Percentiles rank a stretch among this genome's conserved stretches.
These are phyloP conservation scores for Autographa pulchrina DNA, from an alignment of 2,888 invertebrate species.

Conservation along the genomic window DNA sequence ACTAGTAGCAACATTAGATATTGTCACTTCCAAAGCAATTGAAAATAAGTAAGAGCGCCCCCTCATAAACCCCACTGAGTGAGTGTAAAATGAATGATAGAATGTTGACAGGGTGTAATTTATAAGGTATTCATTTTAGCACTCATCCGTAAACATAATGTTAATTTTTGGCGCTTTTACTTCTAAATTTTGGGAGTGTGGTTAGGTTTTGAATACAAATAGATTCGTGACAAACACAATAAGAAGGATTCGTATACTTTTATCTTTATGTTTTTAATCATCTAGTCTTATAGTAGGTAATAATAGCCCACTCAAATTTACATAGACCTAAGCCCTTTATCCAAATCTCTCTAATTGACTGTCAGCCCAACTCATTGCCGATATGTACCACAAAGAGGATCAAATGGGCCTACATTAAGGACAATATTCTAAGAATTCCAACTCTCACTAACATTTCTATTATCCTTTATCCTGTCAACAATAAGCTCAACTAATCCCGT, in stretches of 20 bases:
- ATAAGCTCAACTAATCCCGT: slow-evolving; percentile 68
- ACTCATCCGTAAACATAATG: neutral
- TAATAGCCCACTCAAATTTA: neutral
- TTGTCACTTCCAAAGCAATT: neutral
- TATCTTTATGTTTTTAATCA: no score
- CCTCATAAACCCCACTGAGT: neutral
- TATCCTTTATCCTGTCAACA: slow-evolving; percentile 53
- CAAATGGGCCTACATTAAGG: slow-evolving; percentile 31
- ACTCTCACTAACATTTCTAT: slow-evolving; percentile 62
- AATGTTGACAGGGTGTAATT: slow-evolving; percentile 1
- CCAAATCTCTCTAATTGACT: neutral
- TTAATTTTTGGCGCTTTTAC: neutral
- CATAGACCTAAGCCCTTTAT: neutral
- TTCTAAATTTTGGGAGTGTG: neutral
- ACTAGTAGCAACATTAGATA: neutral
- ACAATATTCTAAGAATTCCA: slow-evolving; percentile 36
- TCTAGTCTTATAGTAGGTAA: no score
- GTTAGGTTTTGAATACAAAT: neutral
- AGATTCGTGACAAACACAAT: neutral
- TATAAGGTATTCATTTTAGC: slow-evolving; percentile 1
- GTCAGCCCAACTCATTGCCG: slow-evolving; percentile 8
- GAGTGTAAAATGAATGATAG: neutral
- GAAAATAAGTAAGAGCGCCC: neutral
- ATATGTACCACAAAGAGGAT: slow-evolving; percentile 23
- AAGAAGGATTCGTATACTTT: no score